Evolutionary conservation across 1,140 invertebrate species (phyloP).

Genomic region (Cepaea nemoralis): DNA sequence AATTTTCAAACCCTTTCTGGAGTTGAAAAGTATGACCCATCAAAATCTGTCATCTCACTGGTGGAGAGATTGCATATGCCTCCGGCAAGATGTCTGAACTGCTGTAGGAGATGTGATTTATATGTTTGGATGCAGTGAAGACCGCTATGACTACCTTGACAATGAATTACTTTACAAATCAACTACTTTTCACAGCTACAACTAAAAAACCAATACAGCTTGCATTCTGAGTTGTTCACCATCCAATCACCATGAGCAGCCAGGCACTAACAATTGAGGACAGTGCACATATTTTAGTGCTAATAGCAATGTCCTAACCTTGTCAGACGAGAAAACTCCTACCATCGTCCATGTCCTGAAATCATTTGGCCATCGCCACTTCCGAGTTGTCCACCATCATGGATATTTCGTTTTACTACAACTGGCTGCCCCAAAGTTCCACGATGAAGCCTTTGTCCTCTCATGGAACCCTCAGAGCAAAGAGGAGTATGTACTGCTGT

Average conservation of each 20-base stretch:
- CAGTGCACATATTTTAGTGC: conserved; percentile 43
- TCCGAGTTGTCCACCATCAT: conserved; percentile 44
- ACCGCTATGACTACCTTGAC: conserved; percentile 32
- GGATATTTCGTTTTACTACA: conserved; percentile 43
- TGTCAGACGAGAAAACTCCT: conserved; percentile 23
- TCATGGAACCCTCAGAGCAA: conserved; percentile 25
- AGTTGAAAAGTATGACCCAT: conserved; percentile 46
- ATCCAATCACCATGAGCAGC: conserved; percentile 40
- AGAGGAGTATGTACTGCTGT: conserved; percentile 31
- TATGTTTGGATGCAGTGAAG: conserved; percentile 48
- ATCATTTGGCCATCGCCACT: conserved; percentile 42
- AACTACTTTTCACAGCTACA: conserved; percentile 37
- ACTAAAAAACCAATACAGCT: conserved; percentile 39
- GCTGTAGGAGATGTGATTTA: conserved; percentile 45
- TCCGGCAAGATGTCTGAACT: conserved; percentile 46
- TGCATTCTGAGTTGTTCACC: conserved; percentile 35
- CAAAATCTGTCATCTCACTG: conserved; percentile 16
- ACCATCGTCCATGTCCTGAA: conserved; percentile 40
- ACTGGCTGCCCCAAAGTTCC: conserved; percentile 43
- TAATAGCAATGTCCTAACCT: conserved; percentile 44
- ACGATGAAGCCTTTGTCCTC: conserved; percentile 44
- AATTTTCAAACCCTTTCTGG: conserved; percentile 16
- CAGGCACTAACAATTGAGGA: conserved; percentile 47
- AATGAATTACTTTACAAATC: conserved; percentile 18
- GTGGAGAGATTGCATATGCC: conserved; percentile 41